A percentile compares a stretch with the other conserved stretches of the same genome.
Conservation (phyloP, 2,113 vertebrate genomes). For the Megaceryle maxima region DNA sequence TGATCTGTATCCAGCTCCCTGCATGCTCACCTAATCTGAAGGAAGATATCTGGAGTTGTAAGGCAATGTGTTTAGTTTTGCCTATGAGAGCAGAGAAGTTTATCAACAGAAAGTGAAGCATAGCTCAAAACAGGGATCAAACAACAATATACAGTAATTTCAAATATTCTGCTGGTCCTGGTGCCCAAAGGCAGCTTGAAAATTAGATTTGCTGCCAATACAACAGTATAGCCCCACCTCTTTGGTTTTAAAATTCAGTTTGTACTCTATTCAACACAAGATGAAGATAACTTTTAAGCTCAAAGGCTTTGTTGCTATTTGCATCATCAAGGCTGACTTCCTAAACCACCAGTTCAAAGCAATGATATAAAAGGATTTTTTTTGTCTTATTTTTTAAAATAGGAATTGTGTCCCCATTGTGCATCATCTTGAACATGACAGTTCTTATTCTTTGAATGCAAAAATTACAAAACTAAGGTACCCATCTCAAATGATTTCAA, state of each 20-base stretch:
- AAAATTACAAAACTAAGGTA: neutral
- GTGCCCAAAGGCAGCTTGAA: neutral
- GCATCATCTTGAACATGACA: neutral
- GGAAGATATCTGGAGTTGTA: neutral
- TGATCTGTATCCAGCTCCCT: neutral
- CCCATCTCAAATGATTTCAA: neutral
- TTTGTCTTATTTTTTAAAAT: neutral
- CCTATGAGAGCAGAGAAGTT: neutral
- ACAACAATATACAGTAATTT: neutral
- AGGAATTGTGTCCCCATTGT: neutral
- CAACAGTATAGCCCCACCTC: neutral
- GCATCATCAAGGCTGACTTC: neutral
- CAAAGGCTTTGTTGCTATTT: conserved; percentile 8
- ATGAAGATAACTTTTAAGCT: conserved; percentile 11
- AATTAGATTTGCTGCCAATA: conserved; percentile 3
- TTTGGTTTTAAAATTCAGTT: conserved; percentile 32
- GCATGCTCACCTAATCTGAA: neutral
- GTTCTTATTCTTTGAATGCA: neutral
- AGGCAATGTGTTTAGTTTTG: neutral
- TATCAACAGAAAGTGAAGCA: neutral
- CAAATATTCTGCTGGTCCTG: neutral
- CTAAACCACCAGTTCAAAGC: neutral
- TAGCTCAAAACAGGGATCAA: neutral
- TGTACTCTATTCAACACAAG: neutral
- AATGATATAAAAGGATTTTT: neutral